Conservation (phyloP, 2,888 invertebrate genomes). For the Cataglyphis cursor region DNA sequence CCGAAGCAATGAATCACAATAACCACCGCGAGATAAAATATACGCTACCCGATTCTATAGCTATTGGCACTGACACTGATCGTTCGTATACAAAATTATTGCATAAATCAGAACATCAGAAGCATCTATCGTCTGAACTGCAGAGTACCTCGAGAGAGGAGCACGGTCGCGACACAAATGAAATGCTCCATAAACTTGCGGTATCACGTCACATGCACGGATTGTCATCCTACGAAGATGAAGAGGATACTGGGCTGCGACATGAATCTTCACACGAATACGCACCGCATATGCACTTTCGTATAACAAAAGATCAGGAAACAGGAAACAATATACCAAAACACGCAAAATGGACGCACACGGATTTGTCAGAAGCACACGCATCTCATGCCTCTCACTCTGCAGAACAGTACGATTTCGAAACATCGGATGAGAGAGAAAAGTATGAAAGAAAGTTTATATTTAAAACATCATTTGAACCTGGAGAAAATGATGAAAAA, state of each 20-base stretch:
- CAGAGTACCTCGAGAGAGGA: constrained; percentile 11
- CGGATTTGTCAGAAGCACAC: constrained; percentile 1
- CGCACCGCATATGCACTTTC: not conserved
- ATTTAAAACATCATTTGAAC: constrained; percentile 1
- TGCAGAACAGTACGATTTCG: not conserved
- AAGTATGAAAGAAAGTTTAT: not conserved
- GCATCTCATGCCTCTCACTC: not conserved
- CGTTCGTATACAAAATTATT: not conserved
- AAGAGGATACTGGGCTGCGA: constrained; percentile 9
- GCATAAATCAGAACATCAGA: constrained; percentile 28
- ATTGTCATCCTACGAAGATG: constrained; percentile 34
- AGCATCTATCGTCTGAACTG: constrained; percentile 17
- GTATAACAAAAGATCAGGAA: constrained; percentile 14
- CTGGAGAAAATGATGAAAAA: not conserved
- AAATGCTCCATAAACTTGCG: constrained; percentile 30
- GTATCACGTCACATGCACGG: constrained; percentile 17
- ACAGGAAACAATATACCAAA: constrained; percentile 17
- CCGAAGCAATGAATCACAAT: not conserved
- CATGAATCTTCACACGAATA: constrained; percentile 14
- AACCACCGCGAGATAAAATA: not conserved
- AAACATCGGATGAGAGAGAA: not conserved
- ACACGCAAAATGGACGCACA: constrained; percentile 12
- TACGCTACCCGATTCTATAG: not conserved
- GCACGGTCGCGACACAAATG: constrained; percentile 24
- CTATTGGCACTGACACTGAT: not conserved